A percentile compares a stretch with the other conserved stretches of the same genome.
Evolutionary conservation across 2,888 invertebrate species (phyloP).

Genomic region (Microctonus aethiopoides): DNA sequence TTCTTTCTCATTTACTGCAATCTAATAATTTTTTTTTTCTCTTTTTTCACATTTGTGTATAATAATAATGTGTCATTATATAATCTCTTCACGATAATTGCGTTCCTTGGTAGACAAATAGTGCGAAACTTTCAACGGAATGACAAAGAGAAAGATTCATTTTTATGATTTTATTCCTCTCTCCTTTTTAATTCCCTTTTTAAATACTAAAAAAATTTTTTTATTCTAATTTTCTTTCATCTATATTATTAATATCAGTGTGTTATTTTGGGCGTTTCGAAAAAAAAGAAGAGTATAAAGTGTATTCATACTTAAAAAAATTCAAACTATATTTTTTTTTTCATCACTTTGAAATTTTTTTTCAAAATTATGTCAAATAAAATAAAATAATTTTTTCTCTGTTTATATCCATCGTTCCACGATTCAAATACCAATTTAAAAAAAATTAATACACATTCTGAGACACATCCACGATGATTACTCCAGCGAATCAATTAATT

Average conservation of each 20-base stretch:
- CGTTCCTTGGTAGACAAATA: slow-evolving; percentile 59
- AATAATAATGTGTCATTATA: slow-evolving; percentile 52
- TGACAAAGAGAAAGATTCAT: slow-evolving; percentile 14
- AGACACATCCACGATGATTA: slow-evolving; percentile 6
- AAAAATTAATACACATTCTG: background rate
- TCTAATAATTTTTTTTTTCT: slow-evolving; percentile 38
- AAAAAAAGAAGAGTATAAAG: background rate
- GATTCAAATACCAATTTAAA: background rate
- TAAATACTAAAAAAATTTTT: slow-evolving; percentile 6
- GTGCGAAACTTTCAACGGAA: slow-evolving; percentile 49
- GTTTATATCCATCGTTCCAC: background rate
- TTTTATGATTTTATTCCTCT: slow-evolving; percentile 17
- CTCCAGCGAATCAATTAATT: slow-evolving; percentile 51
- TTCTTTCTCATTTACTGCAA: slow-evolving; percentile 26
- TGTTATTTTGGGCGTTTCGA: slow-evolving; percentile 35
- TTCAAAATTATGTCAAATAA: too few species aligned
- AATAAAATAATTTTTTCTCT: too few species aligned
- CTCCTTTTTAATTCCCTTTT: slow-evolving; percentile 4
- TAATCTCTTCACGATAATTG: slow-evolving; percentile 48
- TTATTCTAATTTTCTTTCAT: slow-evolving; percentile 16
- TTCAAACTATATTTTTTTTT: background rate
- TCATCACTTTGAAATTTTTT: too few species aligned
- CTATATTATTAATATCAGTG: slow-evolving; percentile 45
- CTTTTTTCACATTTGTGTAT: slow-evolving; percentile 51
- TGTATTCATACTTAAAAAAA: too few species aligned